Conservation (phyloP, 1,140 invertebrate species). For the Neotoxoptera formosana region DNA sequence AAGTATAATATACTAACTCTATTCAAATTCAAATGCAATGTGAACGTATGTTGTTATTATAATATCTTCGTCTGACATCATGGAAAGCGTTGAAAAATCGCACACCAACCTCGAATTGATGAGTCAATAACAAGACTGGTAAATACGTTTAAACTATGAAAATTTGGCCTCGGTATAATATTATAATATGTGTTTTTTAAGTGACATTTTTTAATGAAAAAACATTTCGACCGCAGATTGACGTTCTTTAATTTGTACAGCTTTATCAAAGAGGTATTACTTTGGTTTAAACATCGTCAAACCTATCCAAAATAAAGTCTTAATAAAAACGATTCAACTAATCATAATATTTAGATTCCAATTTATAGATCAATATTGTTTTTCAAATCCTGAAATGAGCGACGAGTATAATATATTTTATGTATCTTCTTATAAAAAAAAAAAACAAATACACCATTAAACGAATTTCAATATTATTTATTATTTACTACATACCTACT, state of each 20-base stretch:
- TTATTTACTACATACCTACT: neutral
- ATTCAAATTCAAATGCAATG: neutral
- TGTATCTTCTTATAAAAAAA: too few species aligned
- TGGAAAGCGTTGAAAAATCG: neutral
- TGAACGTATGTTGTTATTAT: neutral
- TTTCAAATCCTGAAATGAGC: neutral
- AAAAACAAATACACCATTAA: neutral
- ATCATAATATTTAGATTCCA: neutral
- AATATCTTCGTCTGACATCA: neutral
- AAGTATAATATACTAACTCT: neutral
- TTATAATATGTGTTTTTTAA: neutral
- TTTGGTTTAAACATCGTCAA: neutral
- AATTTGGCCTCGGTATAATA: neutral
- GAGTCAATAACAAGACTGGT: neutral
- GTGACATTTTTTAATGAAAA: neutral
- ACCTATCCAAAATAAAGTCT: neutral
- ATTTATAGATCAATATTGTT: neutral
- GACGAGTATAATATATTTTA: too few species aligned
- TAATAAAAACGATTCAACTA: neutral
- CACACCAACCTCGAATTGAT: neutral
- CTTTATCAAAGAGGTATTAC: neutral
- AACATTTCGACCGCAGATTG: neutral
- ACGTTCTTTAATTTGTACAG: neutral
- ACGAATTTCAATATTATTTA: neutral
- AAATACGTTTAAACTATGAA: neutral